Conservation (phyloP, 2,888 invertebrate genomes). For the Itoplectis maculator region DNA sequence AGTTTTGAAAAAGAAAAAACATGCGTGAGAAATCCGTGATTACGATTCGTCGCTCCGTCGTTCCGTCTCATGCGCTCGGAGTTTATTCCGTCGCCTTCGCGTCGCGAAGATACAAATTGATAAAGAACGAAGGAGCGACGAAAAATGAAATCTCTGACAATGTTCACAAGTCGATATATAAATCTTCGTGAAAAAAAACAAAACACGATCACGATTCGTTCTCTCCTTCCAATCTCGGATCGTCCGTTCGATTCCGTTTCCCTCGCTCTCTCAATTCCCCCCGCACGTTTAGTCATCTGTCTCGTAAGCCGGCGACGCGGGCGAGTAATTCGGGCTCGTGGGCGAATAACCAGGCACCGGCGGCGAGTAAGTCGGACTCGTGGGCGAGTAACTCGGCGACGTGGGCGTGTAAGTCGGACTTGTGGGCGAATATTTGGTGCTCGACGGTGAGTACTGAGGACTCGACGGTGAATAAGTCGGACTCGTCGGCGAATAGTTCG, state of each 20-base stretch:
- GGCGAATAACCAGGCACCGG: constrained; percentile 88
- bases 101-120: too few species aligned
- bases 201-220: not conserved
- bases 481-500: constrained; percentile 94
- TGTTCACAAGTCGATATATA: too few species aligned
- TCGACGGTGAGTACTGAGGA: constrained; percentile 94
- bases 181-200: constrained; percentile 8
- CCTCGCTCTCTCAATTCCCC: too few species aligned
- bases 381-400: constrained; percentile 92
- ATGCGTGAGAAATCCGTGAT: too few species aligned
- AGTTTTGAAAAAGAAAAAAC: too few species aligned
- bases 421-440: constrained; percentile 94
- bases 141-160: too few species aligned
- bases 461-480: constrained; percentile 87
- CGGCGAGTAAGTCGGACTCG: constrained; percentile 91
- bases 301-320: constrained; percentile 89
- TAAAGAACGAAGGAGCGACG: too few species aligned
- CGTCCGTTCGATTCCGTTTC: too few species aligned
- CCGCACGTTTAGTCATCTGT: constrained; percentile 84
- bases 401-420: constrained; percentile 93
- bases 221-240: too few species aligned
- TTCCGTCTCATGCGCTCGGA: too few species aligned
- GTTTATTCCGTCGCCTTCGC: too few species aligned
- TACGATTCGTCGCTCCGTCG: too few species aligned
- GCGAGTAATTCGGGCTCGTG: constrained; percentile 87